Evolutionary conservation across 2,888 invertebrate species (phyloP).

Genomic region (Heteromyza rotundicornis): DNA sequence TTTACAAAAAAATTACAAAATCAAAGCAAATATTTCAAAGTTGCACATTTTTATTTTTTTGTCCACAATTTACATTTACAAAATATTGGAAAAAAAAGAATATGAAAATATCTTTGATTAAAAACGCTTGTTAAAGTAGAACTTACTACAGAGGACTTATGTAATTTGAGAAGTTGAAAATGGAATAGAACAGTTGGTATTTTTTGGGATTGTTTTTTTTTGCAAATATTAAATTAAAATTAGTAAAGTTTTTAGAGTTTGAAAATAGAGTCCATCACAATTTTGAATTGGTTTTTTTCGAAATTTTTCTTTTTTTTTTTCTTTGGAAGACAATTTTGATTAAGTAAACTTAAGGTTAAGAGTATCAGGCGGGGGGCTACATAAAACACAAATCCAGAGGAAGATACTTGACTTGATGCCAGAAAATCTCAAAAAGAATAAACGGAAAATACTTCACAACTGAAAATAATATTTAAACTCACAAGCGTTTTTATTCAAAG

Average conservation of each 20-base stretch:
- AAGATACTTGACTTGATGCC: neutral
- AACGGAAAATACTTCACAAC: neutral
- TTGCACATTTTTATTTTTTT: too few species aligned
- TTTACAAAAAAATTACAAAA: constrained; percentile 36
- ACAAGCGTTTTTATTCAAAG: constrained; percentile 64
- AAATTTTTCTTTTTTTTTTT: constrained; percentile 2
- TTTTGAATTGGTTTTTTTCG: constrained; percentile 39
- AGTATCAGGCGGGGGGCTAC: constrained; percentile 1
- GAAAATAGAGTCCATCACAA: constrained; percentile 57
- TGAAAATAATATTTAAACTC: constrained; percentile 50
- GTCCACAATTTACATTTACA: neutral
- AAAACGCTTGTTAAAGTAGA: constrained; percentile 59
- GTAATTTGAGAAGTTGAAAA: constrained; percentile 1
- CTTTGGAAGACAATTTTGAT: constrained; percentile 10
- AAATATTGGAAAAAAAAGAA: constrained; percentile 23
- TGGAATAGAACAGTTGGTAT: too few species aligned
- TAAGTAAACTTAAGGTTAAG: constrained; percentile 8
- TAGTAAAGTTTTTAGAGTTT: neutral
- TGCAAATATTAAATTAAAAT: neutral
- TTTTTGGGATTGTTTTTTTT: too few species aligned
- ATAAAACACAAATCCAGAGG: constrained; percentile 31
- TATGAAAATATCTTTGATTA: constrained; percentile 56
- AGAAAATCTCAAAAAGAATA: constrained; percentile 37
- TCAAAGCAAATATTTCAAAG: neutral
- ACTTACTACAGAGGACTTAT: neutral